Conservation (phyloP, 2,888 invertebrate species). For the Netelia melanura region DNA sequence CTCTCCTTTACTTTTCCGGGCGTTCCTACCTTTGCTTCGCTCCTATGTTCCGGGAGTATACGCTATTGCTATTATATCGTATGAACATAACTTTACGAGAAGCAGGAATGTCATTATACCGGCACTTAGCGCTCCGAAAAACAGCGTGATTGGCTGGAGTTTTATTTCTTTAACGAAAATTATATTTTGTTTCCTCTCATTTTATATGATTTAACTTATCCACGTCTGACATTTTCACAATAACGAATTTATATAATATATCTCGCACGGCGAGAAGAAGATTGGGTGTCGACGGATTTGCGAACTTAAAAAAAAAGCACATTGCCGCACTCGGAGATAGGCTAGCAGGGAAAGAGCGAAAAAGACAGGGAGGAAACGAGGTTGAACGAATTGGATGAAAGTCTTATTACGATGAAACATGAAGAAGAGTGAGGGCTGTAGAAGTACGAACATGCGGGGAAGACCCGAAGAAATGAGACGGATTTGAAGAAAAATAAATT, state of each 20-base stretch:
- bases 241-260: neutral
- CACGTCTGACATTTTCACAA: neutral
- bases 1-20: constrained; percentile 27
- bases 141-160: neutral
- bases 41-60: no score
- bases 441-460: neutral
- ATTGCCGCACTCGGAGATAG: neutral
- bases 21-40: neutral
- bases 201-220: neutral
- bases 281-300: constrained; percentile 4
- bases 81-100: no score
- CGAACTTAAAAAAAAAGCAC: constrained; percentile 17
- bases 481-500: constrained; percentile 40
- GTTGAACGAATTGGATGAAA: constrained; percentile 51
- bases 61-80: no score
- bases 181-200: neutral
- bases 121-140: no score
- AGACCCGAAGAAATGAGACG: neutral
- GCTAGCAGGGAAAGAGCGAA: constrained; percentile 10
- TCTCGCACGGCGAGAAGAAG: neutral
- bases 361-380: constrained; percentile 8
- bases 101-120: no score
- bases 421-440: constrained; percentile 10
- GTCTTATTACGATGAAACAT: constrained; percentile 43
- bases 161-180: neutral